phyloP scores from a whole-genome alignment of 2,888 invertebrate genomes.

The Dioctria linearis region DNA sequence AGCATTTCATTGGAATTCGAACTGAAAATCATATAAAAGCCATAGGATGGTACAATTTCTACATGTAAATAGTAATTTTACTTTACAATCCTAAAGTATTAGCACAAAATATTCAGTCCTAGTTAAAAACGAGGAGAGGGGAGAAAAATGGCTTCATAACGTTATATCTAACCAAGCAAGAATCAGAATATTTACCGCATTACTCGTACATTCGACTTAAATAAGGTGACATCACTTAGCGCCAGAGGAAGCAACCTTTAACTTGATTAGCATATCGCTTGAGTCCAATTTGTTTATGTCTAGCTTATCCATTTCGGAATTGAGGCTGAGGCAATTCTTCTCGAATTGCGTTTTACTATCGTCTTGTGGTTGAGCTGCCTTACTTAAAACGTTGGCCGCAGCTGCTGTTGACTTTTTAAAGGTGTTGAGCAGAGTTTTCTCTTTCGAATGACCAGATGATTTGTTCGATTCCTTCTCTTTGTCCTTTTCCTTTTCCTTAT shows the following conservation, averaged over 20 bases:
- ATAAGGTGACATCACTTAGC: conserved; percentile 60
- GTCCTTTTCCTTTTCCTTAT: conserved; percentile 65
- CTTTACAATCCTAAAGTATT: neutral
- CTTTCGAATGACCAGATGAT: conserved; percentile 59
- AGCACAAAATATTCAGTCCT: neutral
- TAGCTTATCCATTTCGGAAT: conserved; percentile 68
- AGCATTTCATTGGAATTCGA: neutral
- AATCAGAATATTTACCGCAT: conserved; percentile 16
- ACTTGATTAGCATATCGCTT: conserved; percentile 67
- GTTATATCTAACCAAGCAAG: conserved; percentile 15
- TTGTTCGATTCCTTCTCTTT: conserved; percentile 52
- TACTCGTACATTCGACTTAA: neutral
- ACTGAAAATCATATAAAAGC: conserved; percentile 17
- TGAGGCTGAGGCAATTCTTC: conserved; percentile 69
- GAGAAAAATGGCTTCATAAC: conserved; percentile 35
- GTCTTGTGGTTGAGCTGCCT: conserved; percentile 28
- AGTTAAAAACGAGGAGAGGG: neutral
- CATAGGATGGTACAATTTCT: neutral
- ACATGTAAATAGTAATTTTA: neutral
- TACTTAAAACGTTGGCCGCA: conserved; percentile 54
- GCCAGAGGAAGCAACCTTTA: conserved; percentile 66
- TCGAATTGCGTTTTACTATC: conserved; percentile 64
- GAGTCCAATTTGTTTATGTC: conserved; percentile 67
- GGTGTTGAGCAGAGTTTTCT: conserved; percentile 66
- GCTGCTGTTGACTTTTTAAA: conserved; percentile 63